phyloP scores from a whole-genome alignment of 2,797 vertebrate species.

The Australoheros facetus region DNA sequence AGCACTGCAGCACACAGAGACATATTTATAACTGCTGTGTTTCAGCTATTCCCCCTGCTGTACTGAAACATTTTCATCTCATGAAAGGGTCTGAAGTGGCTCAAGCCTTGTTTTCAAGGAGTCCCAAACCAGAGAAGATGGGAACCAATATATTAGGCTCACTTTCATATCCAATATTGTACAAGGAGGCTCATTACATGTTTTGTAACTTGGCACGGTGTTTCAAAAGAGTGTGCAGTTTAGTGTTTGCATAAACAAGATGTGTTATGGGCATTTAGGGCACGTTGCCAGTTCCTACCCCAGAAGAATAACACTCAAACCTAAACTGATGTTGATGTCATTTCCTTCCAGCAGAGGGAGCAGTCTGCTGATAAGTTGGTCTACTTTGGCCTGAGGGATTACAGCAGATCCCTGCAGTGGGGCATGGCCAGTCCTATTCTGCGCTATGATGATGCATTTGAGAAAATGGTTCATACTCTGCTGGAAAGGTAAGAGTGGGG shows the following conservation, averaged over 20 bases:
- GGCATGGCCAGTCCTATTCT: slow-evolving; percentile 95
- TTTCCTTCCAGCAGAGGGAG: slow-evolving; percentile 82
- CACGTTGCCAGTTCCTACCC: too few relatives aligned
- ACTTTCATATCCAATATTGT: neutral
- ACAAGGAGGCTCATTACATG: neutral
- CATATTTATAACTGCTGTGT: neutral
- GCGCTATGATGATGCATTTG: slow-evolving; percentile 95
- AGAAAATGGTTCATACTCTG: slow-evolving; percentile 96
- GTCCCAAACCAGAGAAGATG: neutral
- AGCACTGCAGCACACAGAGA: neutral
- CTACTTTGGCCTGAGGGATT: slow-evolving; percentile 95
- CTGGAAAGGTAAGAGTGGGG: slow-evolving; percentile 87
- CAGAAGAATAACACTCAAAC: too few relatives aligned
- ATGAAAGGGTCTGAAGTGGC: neutral
- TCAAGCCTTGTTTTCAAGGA: neutral
- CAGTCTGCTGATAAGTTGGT: slow-evolving; percentile 81
- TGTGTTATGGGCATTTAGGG: too few relatives aligned
- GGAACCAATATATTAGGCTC: neutral
- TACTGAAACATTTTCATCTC: neutral
- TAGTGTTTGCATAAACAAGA: neutral
- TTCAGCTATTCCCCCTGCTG: slow-evolving; percentile 46
- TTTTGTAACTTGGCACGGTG: neutral
- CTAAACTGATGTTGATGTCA: neutral
- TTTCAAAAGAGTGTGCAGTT: neutral
- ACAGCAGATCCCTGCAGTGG: slow-evolving; percentile 95